These are phyloP conservation scores for Latrodectus hesperus DNA, from an alignment of 2,888 invertebrate genomes.

Conservation along the genomic window DNA sequence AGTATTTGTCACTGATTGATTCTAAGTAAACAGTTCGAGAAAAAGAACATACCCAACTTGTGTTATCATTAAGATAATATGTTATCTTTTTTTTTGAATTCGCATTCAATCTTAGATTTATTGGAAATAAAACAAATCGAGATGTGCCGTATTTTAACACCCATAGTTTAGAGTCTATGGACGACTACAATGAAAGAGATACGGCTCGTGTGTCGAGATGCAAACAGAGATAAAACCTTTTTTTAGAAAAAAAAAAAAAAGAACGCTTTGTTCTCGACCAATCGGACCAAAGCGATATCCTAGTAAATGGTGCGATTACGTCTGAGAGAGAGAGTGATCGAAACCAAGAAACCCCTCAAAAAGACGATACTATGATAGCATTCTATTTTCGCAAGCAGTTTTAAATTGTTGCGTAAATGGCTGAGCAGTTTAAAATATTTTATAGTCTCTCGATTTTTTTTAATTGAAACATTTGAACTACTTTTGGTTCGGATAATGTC, in stretches of 20 bases:
- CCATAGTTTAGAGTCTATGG: constrained; percentile 53
- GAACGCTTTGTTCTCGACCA: constrained; percentile 57
- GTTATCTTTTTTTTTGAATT: constrained; percentile 33
- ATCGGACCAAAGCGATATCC: not conserved
- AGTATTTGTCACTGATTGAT: no score
- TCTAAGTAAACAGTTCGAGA: not conserved
- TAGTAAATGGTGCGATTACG: not conserved
- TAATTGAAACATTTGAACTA: no score
- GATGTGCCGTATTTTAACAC: constrained; percentile 25
- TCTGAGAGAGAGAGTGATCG: no score
- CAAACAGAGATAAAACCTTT: constrained; percentile 57
- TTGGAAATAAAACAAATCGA: constrained; percentile 17
- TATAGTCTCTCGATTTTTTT: no score
- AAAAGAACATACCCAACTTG: constrained; percentile 17
- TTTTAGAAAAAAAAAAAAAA: constrained; percentile 12
- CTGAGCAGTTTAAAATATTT: no score
- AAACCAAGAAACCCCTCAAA: no score
- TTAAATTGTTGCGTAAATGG: no score
- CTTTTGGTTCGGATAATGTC: no score
- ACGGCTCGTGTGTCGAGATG: constrained; percentile 38
- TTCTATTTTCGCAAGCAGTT: no score
- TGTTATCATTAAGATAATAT: constrained; percentile 15
- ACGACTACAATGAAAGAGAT: constrained; percentile 33
- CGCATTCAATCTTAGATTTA: constrained; percentile 28
- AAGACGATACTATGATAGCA: no score